A percentile compares a stretch with the other conserved stretches of the same genome.
These are phyloP conservation scores for Chinchilla lanigera DNA, from an alignment of 2,113 vertebrate species.

Conservation along the genomic window DNA sequence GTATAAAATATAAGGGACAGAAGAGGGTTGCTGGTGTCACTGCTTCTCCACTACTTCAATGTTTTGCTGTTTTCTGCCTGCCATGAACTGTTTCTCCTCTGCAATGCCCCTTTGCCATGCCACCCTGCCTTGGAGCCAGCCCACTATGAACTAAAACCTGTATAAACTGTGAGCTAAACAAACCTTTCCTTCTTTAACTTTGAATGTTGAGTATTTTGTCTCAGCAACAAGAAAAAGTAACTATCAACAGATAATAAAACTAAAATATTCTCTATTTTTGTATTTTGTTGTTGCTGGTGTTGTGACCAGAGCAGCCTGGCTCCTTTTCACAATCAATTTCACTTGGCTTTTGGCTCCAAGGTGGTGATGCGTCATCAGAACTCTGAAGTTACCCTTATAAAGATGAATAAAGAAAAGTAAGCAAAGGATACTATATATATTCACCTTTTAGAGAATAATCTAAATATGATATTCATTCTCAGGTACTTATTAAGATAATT, in stretches of 20 bases:
- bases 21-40: not conserved
- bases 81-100: not conserved
- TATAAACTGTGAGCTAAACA: not conserved
- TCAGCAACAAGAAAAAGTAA: not conserved
- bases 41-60: not conserved
- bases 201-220: not conserved
- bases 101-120: not conserved
- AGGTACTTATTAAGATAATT: constrained; percentile 46
- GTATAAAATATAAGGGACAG: not conserved
- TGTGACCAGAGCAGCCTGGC: not conserved
- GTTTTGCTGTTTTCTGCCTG: not conserved
- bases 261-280: constrained; percentile 52
- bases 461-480: constrained; percentile 28
- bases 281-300: not conserved
- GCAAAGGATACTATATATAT: not conserved
- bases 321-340: constrained; percentile 49
- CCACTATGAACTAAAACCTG: not conserved
- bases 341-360: constrained; percentile 47
- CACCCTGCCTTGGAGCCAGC: not conserved
- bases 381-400: constrained; percentile 24
- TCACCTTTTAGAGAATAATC: constrained; percentile 39
- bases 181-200: not conserved
- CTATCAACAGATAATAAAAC: not conserved
- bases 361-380: constrained; percentile 43
- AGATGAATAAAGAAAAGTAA: constrained; percentile 57